These are phyloP conservation scores for Phlogophora meticulosa DNA, from an alignment of 2,888 invertebrate species.

Conservation along the genomic window DNA sequence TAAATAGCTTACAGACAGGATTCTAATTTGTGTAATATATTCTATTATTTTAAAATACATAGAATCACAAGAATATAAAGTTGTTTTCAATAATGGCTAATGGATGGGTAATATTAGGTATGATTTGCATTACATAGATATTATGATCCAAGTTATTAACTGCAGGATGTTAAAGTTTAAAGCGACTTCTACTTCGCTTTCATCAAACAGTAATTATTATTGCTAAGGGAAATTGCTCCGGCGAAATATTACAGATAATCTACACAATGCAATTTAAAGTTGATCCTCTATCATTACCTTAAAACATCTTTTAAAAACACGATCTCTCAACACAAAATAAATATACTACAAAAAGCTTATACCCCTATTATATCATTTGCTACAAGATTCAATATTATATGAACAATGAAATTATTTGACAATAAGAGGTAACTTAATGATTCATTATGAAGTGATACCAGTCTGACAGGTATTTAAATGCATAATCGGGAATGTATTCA, in stretches of 20 bases:
- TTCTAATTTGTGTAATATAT: constrained; percentile 22
- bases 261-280: constrained; percentile 61
- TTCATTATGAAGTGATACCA: constrained; percentile 53
- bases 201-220: not conserved
- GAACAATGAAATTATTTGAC: constrained; percentile 61
- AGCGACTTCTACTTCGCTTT: not conserved
- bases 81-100: not conserved
- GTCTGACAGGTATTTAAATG: constrained; percentile 65
- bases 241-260: constrained; percentile 20
- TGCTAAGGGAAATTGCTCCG: constrained; percentile 11
- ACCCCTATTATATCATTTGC: constrained; percentile 65
- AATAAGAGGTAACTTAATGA: constrained; percentile 64
- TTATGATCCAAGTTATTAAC: not conserved
- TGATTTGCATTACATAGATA: not conserved
- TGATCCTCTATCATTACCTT: constrained; percentile 58
- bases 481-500: constrained; percentile 66
- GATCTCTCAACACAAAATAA: constrained; percentile 84
- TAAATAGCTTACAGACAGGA: constrained; percentile 25
- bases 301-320: constrained; percentile 78
- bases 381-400: constrained; percentile 64
- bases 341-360: constrained; percentile 80
- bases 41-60: constrained; percentile 8
- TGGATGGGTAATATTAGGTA: not conserved
- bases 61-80: constrained; percentile 10
- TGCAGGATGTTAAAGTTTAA: not conserved